These are phyloP conservation scores for Syngnathoides biaculeatus DNA, from an alignment of 2,113 vertebrate species.

Conservation along the genomic window DNA sequence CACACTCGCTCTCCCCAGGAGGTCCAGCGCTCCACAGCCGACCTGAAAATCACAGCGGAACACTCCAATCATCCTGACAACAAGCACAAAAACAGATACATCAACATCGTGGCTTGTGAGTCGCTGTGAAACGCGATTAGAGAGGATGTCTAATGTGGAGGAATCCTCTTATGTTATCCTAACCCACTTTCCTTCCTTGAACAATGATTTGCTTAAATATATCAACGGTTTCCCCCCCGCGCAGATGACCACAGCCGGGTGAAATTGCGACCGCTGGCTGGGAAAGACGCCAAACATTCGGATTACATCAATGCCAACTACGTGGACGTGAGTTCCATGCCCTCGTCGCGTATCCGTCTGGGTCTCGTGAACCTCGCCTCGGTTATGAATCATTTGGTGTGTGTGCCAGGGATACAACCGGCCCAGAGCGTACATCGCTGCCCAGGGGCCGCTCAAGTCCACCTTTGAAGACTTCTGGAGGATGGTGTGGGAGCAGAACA, in stretches of 20 bases:
- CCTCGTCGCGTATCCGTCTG: neutral
- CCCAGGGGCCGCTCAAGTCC: slow-evolving; percentile 96
- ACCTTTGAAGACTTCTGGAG: slow-evolving; percentile 99
- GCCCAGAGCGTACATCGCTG: slow-evolving; percentile 93
- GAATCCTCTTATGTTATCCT: slow-evolving; percentile 34
- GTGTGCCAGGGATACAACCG: slow-evolving; percentile 93
- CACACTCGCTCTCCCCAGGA: slow-evolving; percentile 73
- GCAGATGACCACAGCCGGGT: slow-evolving; percentile 98
- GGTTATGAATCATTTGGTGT: neutral
- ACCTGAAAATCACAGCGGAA: slow-evolving; percentile 98
- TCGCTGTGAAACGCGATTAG: slow-evolving; percentile 52
- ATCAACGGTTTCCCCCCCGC: slow-evolving; percentile 13
- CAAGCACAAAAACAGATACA: slow-evolving; percentile 99
- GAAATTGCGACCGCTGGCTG: slow-evolving; percentile 90
- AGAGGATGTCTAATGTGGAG: slow-evolving; percentile 11
- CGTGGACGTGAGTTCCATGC: slow-evolving; percentile 88
- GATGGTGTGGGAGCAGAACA: slow-evolving; percentile 99
- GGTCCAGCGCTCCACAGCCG: slow-evolving; percentile 90
- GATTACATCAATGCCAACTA: slow-evolving; percentile 99
- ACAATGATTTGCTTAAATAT: slow-evolving; percentile 33
- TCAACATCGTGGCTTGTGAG: slow-evolving; percentile 99
- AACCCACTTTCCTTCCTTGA: slow-evolving; percentile 31
- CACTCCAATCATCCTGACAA: slow-evolving; percentile 98
- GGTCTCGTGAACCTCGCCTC: neutral
- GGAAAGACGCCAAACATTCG: slow-evolving; percentile 97